These are phyloP conservation scores for Lithodes maja DNA, from an alignment of 2,888 invertebrate genomes.

Conservation along the genomic window DNA sequence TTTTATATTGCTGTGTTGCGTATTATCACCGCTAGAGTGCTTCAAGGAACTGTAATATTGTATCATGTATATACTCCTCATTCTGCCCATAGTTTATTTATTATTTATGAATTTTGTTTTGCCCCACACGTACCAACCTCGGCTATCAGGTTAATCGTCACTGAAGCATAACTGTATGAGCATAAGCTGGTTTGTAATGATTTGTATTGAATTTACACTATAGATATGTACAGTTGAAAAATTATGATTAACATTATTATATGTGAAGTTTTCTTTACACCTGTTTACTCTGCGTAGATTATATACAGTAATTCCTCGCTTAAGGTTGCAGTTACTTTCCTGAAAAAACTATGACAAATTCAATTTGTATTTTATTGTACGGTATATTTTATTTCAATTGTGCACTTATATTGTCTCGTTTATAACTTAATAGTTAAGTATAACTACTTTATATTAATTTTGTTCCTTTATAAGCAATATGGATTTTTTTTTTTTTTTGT, in stretches of 20 bases:
- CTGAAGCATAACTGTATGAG: slow-evolving; percentile 40
- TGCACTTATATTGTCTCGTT: too few relatives aligned
- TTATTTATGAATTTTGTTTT: slow-evolving; percentile 42
- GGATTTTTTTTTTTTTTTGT: too few relatives aligned
- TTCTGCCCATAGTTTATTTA: slow-evolving; percentile 41
- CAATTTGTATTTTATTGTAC: too few relatives aligned
- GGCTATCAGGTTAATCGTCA: slow-evolving; percentile 45
- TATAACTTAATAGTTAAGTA: too few relatives aligned
- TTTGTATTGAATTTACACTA: slow-evolving; percentile 63
- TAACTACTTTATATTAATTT: too few relatives aligned
- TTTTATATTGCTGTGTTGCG: slow-evolving; percentile 9
- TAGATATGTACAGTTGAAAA: slow-evolving; percentile 64
- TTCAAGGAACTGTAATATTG: slow-evolving; percentile 60
- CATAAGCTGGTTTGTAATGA: slow-evolving; percentile 62
- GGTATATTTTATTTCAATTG: too few relatives aligned
- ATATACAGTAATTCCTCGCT: too few relatives aligned
- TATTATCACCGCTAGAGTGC: slow-evolving; percentile 43
- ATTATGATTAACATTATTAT: slow-evolving; percentile 52
- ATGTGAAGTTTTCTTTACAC: background rate
- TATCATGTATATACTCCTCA: slow-evolving; percentile 39
- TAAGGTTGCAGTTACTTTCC: too few relatives aligned
- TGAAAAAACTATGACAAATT: too few relatives aligned
- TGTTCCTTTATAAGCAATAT: too few relatives aligned
- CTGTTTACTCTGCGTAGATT: too few relatives aligned
- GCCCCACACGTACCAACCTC: slow-evolving; percentile 33